A percentile compares a stretch with the other conserved stretches of the same genome.
Evolutionary conservation across 2,888 invertebrate species (phyloP).

Genomic region (Electrophaes corylata): DNA sequence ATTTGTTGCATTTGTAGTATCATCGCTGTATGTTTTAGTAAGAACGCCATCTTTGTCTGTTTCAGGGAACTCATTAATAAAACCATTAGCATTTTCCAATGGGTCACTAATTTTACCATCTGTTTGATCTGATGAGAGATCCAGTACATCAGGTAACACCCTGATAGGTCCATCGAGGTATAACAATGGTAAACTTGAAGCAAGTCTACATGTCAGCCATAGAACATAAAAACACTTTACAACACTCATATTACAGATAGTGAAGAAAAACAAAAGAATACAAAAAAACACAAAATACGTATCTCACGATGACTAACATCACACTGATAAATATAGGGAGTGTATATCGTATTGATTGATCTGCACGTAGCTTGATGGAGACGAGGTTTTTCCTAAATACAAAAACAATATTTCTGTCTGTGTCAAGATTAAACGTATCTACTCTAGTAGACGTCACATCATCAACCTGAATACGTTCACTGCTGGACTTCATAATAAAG

Average conservation of each 20-base stretch:
- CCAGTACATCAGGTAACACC: neutral
- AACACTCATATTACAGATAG: conserved; percentile 10
- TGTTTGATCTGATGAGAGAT: neutral
- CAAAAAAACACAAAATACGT: neutral
- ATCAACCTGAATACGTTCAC: too few species aligned
- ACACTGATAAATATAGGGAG: conserved; percentile 12
- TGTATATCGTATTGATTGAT: neutral
- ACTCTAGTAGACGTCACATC: too few species aligned
- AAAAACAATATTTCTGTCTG: neutral
- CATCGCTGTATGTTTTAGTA: neutral
- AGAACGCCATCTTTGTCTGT: neutral
- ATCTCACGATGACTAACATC: conserved; percentile 9
- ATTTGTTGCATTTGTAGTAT: neutral
- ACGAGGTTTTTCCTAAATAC: neutral
- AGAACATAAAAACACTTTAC: neutral
- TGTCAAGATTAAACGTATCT: neutral
- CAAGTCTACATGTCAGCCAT: neutral
- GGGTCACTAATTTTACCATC: neutral
- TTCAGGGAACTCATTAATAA: neutral
- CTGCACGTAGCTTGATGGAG: neutral
- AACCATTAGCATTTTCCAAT: neutral
- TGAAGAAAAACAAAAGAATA: neutral
- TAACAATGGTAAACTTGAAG: conserved; percentile 8
- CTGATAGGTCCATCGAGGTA: neutral
- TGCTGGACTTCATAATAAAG: too few species aligned